Evolutionary conservation across 2,113 vertebrate species (phyloP), one percentile per base, ranked within the genome.

Genomic region (Phrynocephalus versicolor): DNA sequence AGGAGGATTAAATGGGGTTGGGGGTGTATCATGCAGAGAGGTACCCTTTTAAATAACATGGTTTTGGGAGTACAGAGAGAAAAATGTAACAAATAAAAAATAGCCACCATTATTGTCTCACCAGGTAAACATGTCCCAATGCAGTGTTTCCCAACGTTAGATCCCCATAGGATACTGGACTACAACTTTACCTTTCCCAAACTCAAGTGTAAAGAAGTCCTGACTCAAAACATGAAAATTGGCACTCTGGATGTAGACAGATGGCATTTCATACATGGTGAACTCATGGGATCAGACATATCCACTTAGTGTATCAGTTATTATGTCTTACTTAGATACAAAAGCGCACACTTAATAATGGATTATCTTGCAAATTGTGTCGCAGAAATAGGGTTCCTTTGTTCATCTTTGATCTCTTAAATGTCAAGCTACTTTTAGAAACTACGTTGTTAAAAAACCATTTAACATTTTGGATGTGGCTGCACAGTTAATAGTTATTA

Each of bases 361-460:
- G 6, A 76, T 90, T 83, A 57, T 88, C 87, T 90, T 45, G 70
- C 57, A 90, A 93, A 89, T 84, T 86, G 33, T 82, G 88, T 87
- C 88, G 85, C 67, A 92, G 79, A 83, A 89, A 87, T 85, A 79
- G 55, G n/a, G 74, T 85, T 51, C 73, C 87, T 90, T 74, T 88
- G 37, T 85, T 92, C 60, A 79, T 79, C 94, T 89, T 92, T 92
- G 87, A 91, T 94, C 92, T 93, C 94, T 85, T 81, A 37, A 65
- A 92, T 92, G 67, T 75, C 35, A 69, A 88, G 85, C 89, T 93
- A 87, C 91, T 94, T 95, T 93, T 93, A 88, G 92, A 91, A 86
- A 87, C 58, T 65, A 79, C 65, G 75, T 41, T 93, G 79, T 88
- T 16, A 86, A 88, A 84, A 94, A 87, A 94, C 76, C 79, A 92